Percentiles rank a stretch among this genome's conserved stretches.
Conservation (phyloP, 1,140 invertebrate species). For the Eueides isabella region DNA sequence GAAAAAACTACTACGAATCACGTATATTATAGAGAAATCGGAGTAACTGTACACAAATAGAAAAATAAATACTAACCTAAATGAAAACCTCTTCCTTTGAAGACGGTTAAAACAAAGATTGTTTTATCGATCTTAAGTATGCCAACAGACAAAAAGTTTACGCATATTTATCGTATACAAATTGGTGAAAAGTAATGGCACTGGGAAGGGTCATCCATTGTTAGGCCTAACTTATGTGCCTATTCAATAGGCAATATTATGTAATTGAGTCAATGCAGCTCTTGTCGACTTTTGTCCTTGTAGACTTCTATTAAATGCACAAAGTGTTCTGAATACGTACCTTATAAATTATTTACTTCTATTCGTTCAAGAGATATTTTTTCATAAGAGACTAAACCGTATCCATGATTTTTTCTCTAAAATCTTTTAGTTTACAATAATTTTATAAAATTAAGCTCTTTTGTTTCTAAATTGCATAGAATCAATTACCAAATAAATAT, state of each 20-base stretch:
- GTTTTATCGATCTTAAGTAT: too few species aligned
- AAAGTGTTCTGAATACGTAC: neutral
- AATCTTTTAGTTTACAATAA: too few species aligned
- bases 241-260: conserved; percentile 1
- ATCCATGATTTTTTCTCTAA: too few species aligned
- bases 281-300: neutral
- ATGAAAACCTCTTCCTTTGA: too few species aligned
- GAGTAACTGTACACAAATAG: too few species aligned
- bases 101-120: too few species aligned
- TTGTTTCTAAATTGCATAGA: neutral
- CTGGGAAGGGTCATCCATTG: neutral
- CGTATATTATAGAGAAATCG: too few species aligned
- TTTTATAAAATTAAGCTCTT: too few species aligned
- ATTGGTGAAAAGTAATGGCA: neutral
- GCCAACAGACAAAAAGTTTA: neutral
- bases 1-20: too few species aligned
- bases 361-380: neutral
- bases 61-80: too few species aligned
- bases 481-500: too few species aligned
- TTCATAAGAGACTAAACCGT: too few species aligned
- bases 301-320: neutral
- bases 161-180: neutral
- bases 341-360: neutral
- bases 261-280: conserved; percentile 2
- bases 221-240: neutral